Base-by-base conservation (phyloP, 2,113 vertebrate species). In the Neolamprologus longior region DNA sequence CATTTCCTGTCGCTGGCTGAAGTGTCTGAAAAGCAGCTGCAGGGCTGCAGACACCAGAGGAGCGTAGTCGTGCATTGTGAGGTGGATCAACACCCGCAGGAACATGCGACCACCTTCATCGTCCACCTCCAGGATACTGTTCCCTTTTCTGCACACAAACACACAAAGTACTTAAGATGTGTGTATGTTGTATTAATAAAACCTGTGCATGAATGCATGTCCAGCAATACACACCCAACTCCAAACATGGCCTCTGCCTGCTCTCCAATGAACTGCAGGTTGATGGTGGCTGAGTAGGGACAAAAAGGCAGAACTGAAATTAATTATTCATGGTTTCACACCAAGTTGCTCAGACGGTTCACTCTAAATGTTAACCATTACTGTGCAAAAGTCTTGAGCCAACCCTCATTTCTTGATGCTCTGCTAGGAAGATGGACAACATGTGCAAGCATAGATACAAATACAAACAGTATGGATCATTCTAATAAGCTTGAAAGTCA, bases 211-310 rank as follows among this genome's bases (percentile, higher is more conserved):
- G 10, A 7, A 9, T 6, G 57, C 24, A 47, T 19, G 14, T 19
- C 71, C 24, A 76, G 42, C 9, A 0, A 47, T 76, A 4, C 87
- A 1, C 89, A 99, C 99, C 98, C 98, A 10, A 99, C 97, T 91
- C 98, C 98, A 19, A 99, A 99, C 98, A 99, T 99, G 87, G 98
- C 98, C 89, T 99, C 98, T 0, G 99, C 98, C 26, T 99, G 98
- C 85, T 99, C 98, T n/a, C 98, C 98, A 0, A 99, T 99, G 52
- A 96, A 96, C 61, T 97, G 98, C 93, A 99, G 94, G 93, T 99
- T 99, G 95, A 99, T 97, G 87, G 97, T 90, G 88, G 98, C 98
- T 82, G 96, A 88, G 26, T 80, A 83, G 24, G 71, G 63, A 83
- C 87, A 86, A 73, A 90, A 31, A 89, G 28, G 85, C 3, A 1